These are phyloP conservation scores for Muscina levida DNA, from an alignment of 2,888 invertebrate species.

Conservation along the genomic window DNA sequence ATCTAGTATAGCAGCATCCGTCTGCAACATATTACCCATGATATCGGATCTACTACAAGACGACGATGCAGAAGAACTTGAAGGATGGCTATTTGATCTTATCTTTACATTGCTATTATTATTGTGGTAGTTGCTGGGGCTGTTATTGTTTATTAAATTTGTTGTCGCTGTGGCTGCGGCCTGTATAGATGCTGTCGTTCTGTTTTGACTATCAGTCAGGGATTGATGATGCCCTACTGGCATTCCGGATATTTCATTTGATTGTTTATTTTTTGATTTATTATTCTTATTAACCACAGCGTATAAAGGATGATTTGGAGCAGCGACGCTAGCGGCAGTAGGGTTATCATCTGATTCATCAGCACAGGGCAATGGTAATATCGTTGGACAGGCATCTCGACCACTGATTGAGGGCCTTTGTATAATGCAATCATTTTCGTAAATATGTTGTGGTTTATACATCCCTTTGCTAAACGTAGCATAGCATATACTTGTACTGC, in stretches of 20 bases:
- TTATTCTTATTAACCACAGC: conserved; percentile 80
- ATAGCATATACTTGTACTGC: conserved; percentile 59
- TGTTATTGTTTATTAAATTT: conserved; percentile 66
- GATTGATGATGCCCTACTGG: conserved; percentile 69
- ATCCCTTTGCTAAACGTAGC: conserved; percentile 67
- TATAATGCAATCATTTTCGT: conserved; percentile 77
- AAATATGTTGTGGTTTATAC: conserved; percentile 71
- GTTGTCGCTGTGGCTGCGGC: conserved; percentile 70
- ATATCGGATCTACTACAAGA: conserved; percentile 57
- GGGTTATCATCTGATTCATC: conserved; percentile 40
- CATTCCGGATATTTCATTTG: conserved; percentile 70
- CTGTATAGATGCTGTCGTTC: conserved; percentile 9
- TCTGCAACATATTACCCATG: conserved; percentile 65
- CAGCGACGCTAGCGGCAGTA: conserved; percentile 3
- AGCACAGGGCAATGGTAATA: conserved; percentile 41
- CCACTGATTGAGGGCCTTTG: conserved; percentile 66
- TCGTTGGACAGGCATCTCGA: conserved; percentile 49
- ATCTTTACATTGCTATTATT: conserved; percentile 69
- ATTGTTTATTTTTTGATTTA: conserved; percentile 78
- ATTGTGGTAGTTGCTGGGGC: conserved; percentile 68
- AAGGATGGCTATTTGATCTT: conserved; percentile 79
- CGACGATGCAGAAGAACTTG: conserved; percentile 51
- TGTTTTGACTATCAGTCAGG: conserved; percentile 32
- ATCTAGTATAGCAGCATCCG: conserved; percentile 57
- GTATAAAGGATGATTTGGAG: conserved; percentile 75